Conservation (phyloP, 2,797 vertebrate genomes). For the Crocidura indochinensis region DNA sequence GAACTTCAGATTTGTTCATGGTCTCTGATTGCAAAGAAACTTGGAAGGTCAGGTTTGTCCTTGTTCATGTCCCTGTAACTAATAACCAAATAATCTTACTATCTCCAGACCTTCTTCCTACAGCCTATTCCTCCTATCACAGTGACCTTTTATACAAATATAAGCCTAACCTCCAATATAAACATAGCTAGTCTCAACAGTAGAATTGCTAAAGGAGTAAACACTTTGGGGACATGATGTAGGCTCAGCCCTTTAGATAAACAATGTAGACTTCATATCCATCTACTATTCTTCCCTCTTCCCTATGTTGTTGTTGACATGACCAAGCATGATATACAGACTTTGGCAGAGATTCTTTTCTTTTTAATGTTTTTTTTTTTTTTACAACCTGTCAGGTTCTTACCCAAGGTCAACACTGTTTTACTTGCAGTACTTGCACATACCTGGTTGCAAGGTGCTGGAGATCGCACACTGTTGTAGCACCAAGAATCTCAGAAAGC, state of each 20-base stretch:
- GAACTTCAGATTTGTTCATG: neutral
- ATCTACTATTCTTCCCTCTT: neutral
- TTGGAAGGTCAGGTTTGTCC: neutral
- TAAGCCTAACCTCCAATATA: conserved; percentile 53
- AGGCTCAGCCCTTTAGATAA: conserved; percentile 56
- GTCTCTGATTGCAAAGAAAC: neutral
- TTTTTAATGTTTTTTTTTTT: too few species aligned
- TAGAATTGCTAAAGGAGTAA: neutral
- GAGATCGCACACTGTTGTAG: too few species aligned
- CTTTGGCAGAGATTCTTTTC: too few species aligned
- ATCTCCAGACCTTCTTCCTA: neutral
- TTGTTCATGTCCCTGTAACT: conserved; percentile 13
- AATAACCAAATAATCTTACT: conserved; percentile 2
- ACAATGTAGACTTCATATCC: conserved; percentile 30
- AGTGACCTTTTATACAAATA: conserved; percentile 37
- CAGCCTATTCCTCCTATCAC: neutral
- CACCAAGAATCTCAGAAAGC: too few species aligned
- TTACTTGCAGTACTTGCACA: too few species aligned
- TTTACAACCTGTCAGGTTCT: too few species aligned
- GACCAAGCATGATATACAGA: too few species aligned
- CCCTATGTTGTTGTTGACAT: too few species aligned
- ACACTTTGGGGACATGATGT: conserved; percentile 54
- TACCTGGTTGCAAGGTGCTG: too few species aligned
- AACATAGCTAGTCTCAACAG: conserved; percentile 57
- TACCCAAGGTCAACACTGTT: too few species aligned